A percentile compares a stretch with the other conserved stretches of the same genome.
phyloP scores from a whole-genome alignment of 2,888 invertebrate species.

The Trachelus stipa region DNA sequence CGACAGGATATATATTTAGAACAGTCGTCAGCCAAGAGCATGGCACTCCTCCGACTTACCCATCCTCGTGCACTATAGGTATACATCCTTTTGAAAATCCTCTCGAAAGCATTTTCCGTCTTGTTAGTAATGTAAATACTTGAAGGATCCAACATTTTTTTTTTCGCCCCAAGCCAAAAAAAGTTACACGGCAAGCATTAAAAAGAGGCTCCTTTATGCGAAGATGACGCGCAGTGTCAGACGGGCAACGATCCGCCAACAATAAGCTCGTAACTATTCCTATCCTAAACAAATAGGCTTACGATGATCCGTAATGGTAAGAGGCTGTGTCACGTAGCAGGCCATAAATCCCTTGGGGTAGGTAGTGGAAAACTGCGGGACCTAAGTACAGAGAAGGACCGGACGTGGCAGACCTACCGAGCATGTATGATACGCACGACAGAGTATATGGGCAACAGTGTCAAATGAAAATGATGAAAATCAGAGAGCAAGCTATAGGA shows the following conservation, averaged over 20 bases:
- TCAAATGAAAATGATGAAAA: neutral
- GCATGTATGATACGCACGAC: neutral
- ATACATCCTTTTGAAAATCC: neutral
- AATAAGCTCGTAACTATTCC: slow-evolving; percentile 16
- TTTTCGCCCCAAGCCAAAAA: neutral
- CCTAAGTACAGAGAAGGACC: slow-evolving; percentile 13
- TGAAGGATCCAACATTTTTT: neutral
- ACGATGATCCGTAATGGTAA: slow-evolving; percentile 58
- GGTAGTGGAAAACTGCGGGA: slow-evolving; percentile 33
- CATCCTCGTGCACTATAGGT: neutral
- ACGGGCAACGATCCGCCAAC: slow-evolving; percentile 8
- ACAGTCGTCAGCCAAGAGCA: slow-evolving; percentile 25
- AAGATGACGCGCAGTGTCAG: neutral
- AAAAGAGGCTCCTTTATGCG: neutral
- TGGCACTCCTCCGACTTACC: slow-evolving; percentile 5
- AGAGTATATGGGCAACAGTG: neutral
- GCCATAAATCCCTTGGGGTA: slow-evolving; percentile 51
- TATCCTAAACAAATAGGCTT: slow-evolving; percentile 59
- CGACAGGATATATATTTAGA: slow-evolving; percentile 30
- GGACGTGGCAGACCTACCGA: neutral
- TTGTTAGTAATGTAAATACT: slow-evolving; percentile 40
- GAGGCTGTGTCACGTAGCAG: slow-evolving; percentile 39
- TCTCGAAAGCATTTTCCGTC: slow-evolving; percentile 20
- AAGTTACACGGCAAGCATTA: neutral
- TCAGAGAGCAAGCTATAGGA: neutral